These are phyloP conservation scores for Gymnopithys bicolor DNA, from an alignment of 2,797 vertebrate genomes.

Conservation along the genomic window DNA sequence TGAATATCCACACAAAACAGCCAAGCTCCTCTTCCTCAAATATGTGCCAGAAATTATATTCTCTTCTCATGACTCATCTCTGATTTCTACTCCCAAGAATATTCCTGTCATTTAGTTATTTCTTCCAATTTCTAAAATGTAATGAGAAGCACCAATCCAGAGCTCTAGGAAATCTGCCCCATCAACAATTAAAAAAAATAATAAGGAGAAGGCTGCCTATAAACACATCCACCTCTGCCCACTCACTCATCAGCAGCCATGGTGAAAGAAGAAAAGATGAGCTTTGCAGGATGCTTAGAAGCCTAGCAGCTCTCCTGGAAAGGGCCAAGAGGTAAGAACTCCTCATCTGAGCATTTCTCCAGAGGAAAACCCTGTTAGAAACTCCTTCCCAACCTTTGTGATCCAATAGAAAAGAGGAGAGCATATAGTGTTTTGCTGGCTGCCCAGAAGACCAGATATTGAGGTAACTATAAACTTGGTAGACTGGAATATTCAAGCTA, in stretches of 20 bases:
- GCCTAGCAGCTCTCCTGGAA: neutral
- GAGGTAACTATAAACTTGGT: neutral
- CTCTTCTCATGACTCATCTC: slow-evolving; percentile 45
- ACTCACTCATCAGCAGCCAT: slow-evolving; percentile 10
- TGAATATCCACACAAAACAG: slow-evolving; percentile 1
- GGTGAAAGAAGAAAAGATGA: slow-evolving; percentile 9
- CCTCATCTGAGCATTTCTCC: neutral
- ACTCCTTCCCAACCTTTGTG: neutral
- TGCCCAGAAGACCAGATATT: neutral
- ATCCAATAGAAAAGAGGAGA: neutral
- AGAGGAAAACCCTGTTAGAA: neutral
- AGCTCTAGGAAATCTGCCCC: slow-evolving; percentile 46
- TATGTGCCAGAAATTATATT: slow-evolving; percentile 43
- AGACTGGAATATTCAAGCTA: neutral
- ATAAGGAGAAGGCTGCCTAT: slow-evolving; percentile 51
- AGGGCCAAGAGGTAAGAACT: neutral
- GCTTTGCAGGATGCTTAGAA: slow-evolving; percentile 31
- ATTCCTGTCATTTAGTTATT: slow-evolving; percentile 55
- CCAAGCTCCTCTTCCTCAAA: slow-evolving; percentile 23
- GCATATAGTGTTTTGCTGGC: neutral
- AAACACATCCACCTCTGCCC: slow-evolving; percentile 43
- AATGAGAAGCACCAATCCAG: slow-evolving; percentile 16
- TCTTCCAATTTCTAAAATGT: slow-evolving; percentile 43
- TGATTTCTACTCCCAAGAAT: slow-evolving; percentile 39
- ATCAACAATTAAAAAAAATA: slow-evolving; percentile 52